These are phyloP conservation scores for Daboia siamensis DNA, from an alignment of 2,113 vertebrate genomes.

Conservation along the genomic window DNA sequence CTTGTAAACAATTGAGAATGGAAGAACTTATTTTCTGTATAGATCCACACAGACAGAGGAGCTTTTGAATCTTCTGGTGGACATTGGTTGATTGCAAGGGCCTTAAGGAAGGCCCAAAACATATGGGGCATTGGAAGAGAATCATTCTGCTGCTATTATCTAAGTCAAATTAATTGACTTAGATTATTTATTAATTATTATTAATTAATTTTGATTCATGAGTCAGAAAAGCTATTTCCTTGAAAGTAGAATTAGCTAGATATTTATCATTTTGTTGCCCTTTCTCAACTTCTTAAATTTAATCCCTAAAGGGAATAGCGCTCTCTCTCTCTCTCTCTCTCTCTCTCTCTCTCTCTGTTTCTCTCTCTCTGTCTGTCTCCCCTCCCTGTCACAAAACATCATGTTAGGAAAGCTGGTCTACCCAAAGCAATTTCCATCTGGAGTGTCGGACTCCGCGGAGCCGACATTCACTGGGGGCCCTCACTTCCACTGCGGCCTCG, in stretches of 20 bases:
- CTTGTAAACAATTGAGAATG: neutral
- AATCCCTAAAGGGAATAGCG: neutral
- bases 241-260: neutral
- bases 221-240: neutral
- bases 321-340: neutral
- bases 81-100: neutral
- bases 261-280: neutral
- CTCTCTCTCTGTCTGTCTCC: too few relatives aligned
- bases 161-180: neutral
- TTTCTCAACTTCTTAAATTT: neutral
- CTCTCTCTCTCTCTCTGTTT: too few relatives aligned
- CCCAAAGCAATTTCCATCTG: too few relatives aligned
- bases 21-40: neutral
- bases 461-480: too few relatives aligned
- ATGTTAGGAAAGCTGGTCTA: too few relatives aligned
- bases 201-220: neutral
- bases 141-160: neutral
- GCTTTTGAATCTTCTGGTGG: neutral
- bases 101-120: neutral
- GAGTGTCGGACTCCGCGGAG: too few relatives aligned
- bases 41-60: neutral
- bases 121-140: neutral
- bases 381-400: too few relatives aligned
- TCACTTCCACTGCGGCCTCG: too few relatives aligned
- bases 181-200: too few relatives aligned